Percentiles rank a stretch among this genome's conserved stretches.
phyloP scores from a whole-genome alignment of 2,888 invertebrate species.

The Drosophila suboccidentalis region DNA sequence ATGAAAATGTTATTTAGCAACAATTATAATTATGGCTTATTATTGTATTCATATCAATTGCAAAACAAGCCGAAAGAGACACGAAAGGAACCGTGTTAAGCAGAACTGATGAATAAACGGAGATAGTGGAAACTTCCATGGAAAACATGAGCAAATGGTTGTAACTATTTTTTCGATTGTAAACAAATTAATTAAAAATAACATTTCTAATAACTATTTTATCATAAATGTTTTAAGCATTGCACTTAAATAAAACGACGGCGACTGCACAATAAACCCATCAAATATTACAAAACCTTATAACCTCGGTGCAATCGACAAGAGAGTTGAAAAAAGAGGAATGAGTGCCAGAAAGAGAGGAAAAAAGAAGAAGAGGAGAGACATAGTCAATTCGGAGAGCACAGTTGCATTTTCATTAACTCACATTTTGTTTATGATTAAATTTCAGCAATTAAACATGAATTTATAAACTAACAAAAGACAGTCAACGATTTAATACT shows the following conservation, averaged over 20 bases:
- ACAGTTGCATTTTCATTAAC: conserved; percentile 56
- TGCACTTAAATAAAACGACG: conserved; percentile 35
- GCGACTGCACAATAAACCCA: conserved; percentile 59
- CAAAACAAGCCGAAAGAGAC: conserved; percentile 32
- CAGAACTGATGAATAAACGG: conserved; percentile 21
- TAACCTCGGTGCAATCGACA: conserved; percentile 69
- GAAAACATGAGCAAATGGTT: conserved; percentile 9
- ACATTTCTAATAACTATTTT: conserved; percentile 12
- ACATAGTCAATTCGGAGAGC: conserved; percentile 13
- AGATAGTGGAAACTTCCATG: conserved; percentile 14
- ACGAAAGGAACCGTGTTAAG: conserved; percentile 48
- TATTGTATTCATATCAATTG: conserved; percentile 37
- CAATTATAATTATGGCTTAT: conserved; percentile 55
- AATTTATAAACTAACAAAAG: background rate
- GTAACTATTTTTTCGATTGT: conserved; percentile 5
- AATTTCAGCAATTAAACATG: conserved; percentile 50
- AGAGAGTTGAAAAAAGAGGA: conserved; percentile 36
- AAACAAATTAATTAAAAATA: conserved; percentile 4
- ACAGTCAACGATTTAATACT: conserved; percentile 10
- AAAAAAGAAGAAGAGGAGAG: conserved; percentile 2
- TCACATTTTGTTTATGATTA: conserved; percentile 50
- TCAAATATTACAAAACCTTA: conserved; percentile 64
- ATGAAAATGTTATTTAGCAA: conserved; percentile 49
- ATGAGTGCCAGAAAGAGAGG: background rate
- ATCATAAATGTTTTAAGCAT: conserved; percentile 12